Conservation (phyloP, 2,797 vertebrate species). For the Spea hammondii region DNA sequence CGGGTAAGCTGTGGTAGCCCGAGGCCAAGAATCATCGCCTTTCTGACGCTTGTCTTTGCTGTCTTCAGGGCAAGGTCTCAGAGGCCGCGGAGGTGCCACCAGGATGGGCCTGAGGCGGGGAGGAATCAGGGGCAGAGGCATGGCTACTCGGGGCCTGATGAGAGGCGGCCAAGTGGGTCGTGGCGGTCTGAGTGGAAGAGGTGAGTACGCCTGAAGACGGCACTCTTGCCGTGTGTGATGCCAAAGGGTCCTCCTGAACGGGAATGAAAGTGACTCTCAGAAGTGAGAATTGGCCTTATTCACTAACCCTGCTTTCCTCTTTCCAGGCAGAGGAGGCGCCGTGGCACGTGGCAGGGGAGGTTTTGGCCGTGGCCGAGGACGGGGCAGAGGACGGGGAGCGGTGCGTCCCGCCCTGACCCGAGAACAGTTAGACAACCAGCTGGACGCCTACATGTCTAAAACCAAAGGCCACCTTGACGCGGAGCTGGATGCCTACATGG, state of each 20-base stretch:
- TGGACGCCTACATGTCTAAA: conserved; percentile 97
- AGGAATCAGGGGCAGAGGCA: conserved; percentile 78
- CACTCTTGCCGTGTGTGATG: background rate
- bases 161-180: conserved; percentile 77
- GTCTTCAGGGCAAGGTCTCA: conserved; percentile 70
- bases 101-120: conserved; percentile 83
- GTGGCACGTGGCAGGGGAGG: conserved; percentile 79
- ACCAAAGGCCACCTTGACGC: conserved; percentile 96
- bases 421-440: conserved; percentile 94
- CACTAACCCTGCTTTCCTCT: background rate
- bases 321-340: conserved; percentile 78
- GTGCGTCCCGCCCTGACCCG: conserved; percentile 77
- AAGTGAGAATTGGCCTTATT: no score
- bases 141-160: conserved; percentile 70
- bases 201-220: conserved; percentile 61
- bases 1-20: background rate
- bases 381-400: conserved; percentile 79
- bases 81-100: conserved; percentile 77
- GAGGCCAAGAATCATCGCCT: conserved; percentile 35
- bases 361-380: conserved; percentile 73
- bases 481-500: conserved; percentile 96
- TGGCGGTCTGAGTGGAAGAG: conserved; percentile 75
- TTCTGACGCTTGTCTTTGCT: conserved; percentile 20
- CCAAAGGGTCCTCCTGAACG: no score
- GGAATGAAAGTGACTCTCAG: no score